Conservation (phyloP, 2,888 invertebrate genomes). For the Bellardia pandia region DNA sequence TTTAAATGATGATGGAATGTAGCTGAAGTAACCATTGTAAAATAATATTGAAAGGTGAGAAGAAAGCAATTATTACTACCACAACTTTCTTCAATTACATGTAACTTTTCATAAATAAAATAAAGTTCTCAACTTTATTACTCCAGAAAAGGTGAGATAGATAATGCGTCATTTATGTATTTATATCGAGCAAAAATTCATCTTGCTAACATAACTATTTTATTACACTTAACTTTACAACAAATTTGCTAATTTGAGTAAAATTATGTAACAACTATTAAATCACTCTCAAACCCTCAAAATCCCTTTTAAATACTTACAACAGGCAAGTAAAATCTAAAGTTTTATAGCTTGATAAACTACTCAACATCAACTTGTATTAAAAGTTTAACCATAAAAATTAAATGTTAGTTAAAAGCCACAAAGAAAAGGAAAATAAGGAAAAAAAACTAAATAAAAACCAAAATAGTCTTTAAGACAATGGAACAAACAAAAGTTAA, state of each 20-base stretch:
- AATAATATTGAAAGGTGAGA: neutral
- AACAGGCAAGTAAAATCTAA: neutral
- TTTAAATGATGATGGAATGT: neutral
- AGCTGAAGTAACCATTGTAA: neutral
- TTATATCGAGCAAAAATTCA: neutral
- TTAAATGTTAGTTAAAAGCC: conserved; percentile 41
- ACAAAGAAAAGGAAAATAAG: neutral
- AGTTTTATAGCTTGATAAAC: conserved; percentile 47
- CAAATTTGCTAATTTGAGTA: conserved; percentile 44
- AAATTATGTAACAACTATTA: conserved; percentile 43
- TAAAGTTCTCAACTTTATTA: neutral
- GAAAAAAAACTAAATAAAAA: neutral
- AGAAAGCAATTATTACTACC: neutral
- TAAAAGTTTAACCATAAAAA: conserved; percentile 55
- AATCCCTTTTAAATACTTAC: neutral
- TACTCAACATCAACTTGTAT: conserved; percentile 41
- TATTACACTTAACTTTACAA: neutral
- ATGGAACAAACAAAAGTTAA: conserved; percentile 7
- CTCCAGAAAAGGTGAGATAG: neutral
- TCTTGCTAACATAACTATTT: neutral
- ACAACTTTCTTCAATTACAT: neutral
- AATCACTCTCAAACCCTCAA: neutral
- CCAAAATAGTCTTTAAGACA: conserved; percentile 36
- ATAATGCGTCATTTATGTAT: neutral
- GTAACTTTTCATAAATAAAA: neutral